Conservation (phyloP, 2,113 vertebrate species). For the Arenaria interpres region DNA sequence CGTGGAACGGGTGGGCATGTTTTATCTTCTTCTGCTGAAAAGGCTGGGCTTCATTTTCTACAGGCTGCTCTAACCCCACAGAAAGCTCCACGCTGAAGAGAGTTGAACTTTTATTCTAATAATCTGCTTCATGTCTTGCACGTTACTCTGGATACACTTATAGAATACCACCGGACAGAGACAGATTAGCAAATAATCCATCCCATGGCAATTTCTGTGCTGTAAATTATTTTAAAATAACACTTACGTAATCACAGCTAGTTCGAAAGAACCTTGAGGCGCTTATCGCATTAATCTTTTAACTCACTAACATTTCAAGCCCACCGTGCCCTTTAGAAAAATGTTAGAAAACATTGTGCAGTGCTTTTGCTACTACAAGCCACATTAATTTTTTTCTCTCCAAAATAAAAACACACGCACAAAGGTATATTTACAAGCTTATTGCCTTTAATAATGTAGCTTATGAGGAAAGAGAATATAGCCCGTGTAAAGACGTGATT, state of each 20-base stretch:
- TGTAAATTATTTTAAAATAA: neutral
- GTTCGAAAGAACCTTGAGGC: slow-evolving; percentile 9
- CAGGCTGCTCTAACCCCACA: neutral
- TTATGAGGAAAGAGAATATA: neutral
- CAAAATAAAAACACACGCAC: neutral
- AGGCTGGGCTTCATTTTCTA: neutral
- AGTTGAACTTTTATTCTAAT: neutral
- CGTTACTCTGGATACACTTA: neutral
- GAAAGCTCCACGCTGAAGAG: neutral
- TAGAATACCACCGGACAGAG: neutral
- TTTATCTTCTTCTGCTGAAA: neutral
- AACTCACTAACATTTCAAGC: slow-evolving; percentile 32
- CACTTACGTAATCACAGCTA: neutral
- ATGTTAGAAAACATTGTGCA: neutral
- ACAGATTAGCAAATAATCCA: slow-evolving; percentile 9
- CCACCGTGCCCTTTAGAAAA: slow-evolving; percentile 21
- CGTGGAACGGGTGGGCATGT: rapidly evolving
- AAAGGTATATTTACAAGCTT: neutral
- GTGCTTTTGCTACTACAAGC: neutral
- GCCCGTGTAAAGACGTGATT: neutral
- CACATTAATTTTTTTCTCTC: neutral
- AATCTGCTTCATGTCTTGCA: neutral
- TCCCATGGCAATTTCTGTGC: neutral
- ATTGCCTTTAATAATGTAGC: neutral
- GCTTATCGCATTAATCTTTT: slow-evolving; percentile 36